A percentile compares a stretch with the other conserved stretches of the same genome.
phyloP scores from a whole-genome alignment of 2,888 invertebrate genomes.

The Noctua comes region DNA sequence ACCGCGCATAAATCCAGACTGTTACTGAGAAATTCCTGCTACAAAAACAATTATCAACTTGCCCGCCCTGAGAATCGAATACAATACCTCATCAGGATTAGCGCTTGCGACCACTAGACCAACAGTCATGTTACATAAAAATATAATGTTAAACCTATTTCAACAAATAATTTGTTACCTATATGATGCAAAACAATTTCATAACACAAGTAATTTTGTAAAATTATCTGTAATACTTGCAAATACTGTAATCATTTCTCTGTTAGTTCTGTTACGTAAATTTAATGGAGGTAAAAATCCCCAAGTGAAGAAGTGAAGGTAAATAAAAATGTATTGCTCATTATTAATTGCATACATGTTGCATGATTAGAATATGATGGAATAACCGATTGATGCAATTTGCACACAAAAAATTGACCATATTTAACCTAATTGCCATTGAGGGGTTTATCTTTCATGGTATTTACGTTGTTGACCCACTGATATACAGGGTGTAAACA shows the following conservation, averaged over 20 bases:
- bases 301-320: slow-evolving; percentile 30
- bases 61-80: too few species aligned
- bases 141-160: background rate
- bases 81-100: background rate
- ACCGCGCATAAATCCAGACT: background rate
- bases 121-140: background rate
- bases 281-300: slow-evolving; percentile 5
- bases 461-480: too few species aligned
- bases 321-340: slow-evolving; percentile 37
- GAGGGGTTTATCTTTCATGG: background rate
- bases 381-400: background rate
- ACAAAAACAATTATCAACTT: background rate
- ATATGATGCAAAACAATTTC: background rate
- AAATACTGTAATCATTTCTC: slow-evolving; percentile 30
- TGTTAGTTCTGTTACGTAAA: slow-evolving; percentile 38
- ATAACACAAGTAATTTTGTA: slow-evolving; percentile 14
- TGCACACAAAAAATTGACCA: too few species aligned
- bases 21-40: background rate
- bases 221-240: slow-evolving; percentile 33
- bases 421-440: background rate
- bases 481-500: too few species aligned
- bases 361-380: slow-evolving; percentile 16
- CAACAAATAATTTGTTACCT: slow-evolving; percentile 2
- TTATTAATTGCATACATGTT: slow-evolving; percentile 2
- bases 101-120: background rate